These are phyloP conservation scores for Erebia ligea DNA, from an alignment of 2,888 invertebrate genomes.

Conservation along the genomic window DNA sequence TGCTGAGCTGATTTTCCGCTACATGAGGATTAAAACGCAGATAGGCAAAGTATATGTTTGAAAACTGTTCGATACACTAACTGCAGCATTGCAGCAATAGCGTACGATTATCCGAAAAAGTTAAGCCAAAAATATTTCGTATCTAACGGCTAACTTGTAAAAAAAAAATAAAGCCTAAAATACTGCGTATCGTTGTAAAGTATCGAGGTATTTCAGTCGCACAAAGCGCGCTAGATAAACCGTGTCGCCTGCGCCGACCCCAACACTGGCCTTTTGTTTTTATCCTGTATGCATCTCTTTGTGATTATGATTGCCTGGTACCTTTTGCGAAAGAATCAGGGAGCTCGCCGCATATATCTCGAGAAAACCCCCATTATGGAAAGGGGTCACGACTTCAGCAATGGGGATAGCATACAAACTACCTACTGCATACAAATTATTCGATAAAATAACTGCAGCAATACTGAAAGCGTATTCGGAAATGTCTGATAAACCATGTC, in stretches of 20 bases:
- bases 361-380: no score
- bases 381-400: no score
- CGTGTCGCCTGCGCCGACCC: conserved; percentile 24
- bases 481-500: conserved; percentile 8
- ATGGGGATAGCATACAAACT: no score
- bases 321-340: no score
- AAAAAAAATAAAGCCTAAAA: background rate
- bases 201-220: background rate
- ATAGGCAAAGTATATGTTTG: no score
- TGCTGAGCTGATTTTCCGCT: no score
- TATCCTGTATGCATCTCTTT: background rate
- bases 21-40: no score
- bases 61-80: no score
- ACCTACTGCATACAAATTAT: background rate
- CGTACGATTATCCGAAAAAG: no score
- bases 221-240: conserved; percentile 16
- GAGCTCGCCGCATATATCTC: no score
- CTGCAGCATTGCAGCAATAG: no score
- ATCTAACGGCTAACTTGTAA: background rate
- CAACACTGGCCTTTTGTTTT: conserved; percentile 18
- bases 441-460: background rate
- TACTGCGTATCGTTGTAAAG: background rate
- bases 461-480: background rate
- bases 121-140: no score
- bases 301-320: background rate